Percentiles rank a stretch among this genome's conserved stretches.
phyloP scores from a whole-genome alignment of 2,888 invertebrate genomes.

The Falcaria lacertinaria region DNA sequence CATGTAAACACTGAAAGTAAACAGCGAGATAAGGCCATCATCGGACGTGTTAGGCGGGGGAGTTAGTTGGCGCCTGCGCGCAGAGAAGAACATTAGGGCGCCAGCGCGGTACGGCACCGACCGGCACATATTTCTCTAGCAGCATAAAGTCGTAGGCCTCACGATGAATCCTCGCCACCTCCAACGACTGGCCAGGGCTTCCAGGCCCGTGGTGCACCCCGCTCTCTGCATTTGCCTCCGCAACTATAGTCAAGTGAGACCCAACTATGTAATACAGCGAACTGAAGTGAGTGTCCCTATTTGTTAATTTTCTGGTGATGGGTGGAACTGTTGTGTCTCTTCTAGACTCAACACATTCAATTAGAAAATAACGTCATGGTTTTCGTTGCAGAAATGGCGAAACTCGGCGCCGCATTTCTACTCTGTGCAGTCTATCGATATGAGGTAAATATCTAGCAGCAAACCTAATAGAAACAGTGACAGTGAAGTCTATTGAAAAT shows the following conservation, averaged over 20 bases:
- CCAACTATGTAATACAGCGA: conserved; percentile 64
- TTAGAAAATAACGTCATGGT: background rate
- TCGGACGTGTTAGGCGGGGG: conserved; percentile 35
- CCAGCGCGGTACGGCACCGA: conserved; percentile 32
- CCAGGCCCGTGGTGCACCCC: conserved; percentile 36
- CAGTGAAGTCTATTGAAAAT: conserved; percentile 37
- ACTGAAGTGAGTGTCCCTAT: conserved; percentile 63
- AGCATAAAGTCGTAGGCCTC: conserved; percentile 16
- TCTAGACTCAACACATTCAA: background rate
- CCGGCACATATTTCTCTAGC: conserved; percentile 18
- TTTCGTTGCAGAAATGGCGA: conserved; percentile 73
- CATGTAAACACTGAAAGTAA: conserved; percentile 54
- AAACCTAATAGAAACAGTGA: conserved; percentile 27
- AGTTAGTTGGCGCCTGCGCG: conserved; percentile 69
- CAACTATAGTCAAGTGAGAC: conserved; percentile 70
- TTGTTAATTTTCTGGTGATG: conserved; percentile 17
- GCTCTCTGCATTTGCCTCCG: conserved; percentile 47
- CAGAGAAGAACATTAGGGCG: conserved; percentile 36
- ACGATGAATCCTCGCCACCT: conserved; percentile 65
- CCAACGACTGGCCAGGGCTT: conserved; percentile 45
- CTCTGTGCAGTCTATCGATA: conserved; percentile 64
- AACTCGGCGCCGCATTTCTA: conserved; percentile 71
- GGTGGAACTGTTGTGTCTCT: background rate
- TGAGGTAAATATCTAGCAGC: conserved; percentile 51
- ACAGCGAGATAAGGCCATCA: conserved; percentile 53